phyloP scores from a whole-genome alignment of 2,888 invertebrate species.

The Himalopsyche kuldschensis region DNA sequence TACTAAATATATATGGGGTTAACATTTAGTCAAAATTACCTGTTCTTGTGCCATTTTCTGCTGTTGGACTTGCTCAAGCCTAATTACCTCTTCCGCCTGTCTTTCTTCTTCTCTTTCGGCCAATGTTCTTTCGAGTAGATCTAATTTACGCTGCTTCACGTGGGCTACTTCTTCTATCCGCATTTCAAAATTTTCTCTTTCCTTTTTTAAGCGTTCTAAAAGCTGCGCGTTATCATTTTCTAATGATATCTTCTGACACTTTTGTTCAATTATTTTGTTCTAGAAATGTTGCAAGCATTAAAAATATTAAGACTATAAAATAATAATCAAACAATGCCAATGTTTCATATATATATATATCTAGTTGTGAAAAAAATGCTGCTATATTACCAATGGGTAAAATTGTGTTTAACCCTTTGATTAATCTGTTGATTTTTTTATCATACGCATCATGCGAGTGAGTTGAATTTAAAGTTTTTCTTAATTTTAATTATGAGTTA shows the following conservation, averaged over 20 bases:
- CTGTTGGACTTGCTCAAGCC: constrained; percentile 50
- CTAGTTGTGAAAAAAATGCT: not conserved
- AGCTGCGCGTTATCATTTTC: constrained; percentile 54
- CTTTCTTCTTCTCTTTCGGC: constrained; percentile 42
- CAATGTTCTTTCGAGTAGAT: constrained; percentile 55
- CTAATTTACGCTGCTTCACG: constrained; percentile 57
- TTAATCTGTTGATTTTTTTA: too few relatives aligned
- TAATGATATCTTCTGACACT: constrained; percentile 51
- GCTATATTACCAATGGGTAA: too few relatives aligned
- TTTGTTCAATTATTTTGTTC: constrained; percentile 53
- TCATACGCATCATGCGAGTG: too few relatives aligned
- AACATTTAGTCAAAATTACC: constrained; percentile 43
- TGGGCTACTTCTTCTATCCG: constrained; percentile 55
- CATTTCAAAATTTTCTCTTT: constrained; percentile 56
- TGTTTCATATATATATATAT: not conserved
- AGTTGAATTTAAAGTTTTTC: too few relatives aligned
- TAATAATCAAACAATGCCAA: not conserved
- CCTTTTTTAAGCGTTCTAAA: constrained; percentile 54
- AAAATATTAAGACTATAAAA: not conserved
- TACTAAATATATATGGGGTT: not conserved
- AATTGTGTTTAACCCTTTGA: too few relatives aligned
- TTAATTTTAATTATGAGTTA: too few relatives aligned
- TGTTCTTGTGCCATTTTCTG: constrained; percentile 53
- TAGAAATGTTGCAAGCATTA: constrained; percentile 40
- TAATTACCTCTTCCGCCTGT: not conserved